Percentiles rank a stretch among this genome's conserved stretches.
These are phyloP conservation scores for Rhaphigaster nebulosa DNA, from an alignment of 2,888 invertebrate species.

Conservation along the genomic window DNA sequence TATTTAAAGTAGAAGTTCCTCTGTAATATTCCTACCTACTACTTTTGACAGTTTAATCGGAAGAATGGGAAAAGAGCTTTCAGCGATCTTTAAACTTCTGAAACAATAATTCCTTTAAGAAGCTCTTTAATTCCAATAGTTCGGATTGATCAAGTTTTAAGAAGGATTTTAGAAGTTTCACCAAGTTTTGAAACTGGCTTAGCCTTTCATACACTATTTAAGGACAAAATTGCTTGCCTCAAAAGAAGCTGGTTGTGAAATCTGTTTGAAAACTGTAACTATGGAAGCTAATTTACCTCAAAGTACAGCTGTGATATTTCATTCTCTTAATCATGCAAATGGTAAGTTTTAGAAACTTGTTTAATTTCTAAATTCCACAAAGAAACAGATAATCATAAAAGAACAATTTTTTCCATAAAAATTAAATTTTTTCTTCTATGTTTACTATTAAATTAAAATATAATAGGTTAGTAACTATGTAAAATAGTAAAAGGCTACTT, in stretches of 20 bases:
- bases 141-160: background rate
- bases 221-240: background rate
- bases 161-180: background rate
- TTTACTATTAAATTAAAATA: too few relatives aligned
- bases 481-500: too few relatives aligned
- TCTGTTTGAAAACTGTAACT: background rate
- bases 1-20: background rate
- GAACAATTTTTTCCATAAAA: too few relatives aligned
- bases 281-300: background rate
- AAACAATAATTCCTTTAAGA: background rate
- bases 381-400: too few relatives aligned
- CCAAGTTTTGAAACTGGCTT: background rate
- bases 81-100: background rate
- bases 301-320: background rate
- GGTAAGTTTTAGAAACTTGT: too few relatives aligned
- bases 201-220: background rate
- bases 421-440: too few relatives aligned
- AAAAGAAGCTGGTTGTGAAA: background rate
- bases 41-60: constrained; percentile 5
- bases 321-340: background rate
- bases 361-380: too few relatives aligned
- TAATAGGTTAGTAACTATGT: too few relatives aligned
- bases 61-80: background rate
- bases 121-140: background rate
- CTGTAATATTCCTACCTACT: background rate